Conservation (phyloP, 2,113 vertebrate genomes). For the Phaethornis superciliosus region DNA sequence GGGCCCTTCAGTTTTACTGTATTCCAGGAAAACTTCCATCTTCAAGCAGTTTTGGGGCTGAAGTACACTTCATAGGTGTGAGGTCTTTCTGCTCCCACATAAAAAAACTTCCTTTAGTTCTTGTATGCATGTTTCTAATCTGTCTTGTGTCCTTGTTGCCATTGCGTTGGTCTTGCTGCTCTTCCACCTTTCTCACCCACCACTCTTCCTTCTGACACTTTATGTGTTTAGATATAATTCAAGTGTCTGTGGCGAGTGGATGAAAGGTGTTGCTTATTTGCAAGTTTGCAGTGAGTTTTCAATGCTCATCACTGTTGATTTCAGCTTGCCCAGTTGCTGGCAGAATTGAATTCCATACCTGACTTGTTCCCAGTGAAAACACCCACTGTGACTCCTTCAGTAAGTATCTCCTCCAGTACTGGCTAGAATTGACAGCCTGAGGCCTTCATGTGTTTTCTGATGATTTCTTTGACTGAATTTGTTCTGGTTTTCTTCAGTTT, state of each 20-base stretch:
- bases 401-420: constrained; percentile 65
- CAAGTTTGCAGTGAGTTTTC: not conserved
- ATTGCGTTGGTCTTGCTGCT: not conserved
- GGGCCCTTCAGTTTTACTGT: not conserved
- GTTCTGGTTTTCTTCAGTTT: not conserved
- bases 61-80: not conserved
- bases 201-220: not conserved
- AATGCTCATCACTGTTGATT: constrained; percentile 11
- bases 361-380: constrained; percentile 82
- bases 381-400: constrained; percentile 65
- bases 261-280: not conserved
- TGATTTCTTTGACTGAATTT: not conserved
- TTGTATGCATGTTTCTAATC: not conserved
- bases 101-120: not conserved
- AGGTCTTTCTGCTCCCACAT: not conserved
- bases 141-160: not conserved
- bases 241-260: not conserved
- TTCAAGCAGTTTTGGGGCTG: not conserved
- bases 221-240: not conserved
- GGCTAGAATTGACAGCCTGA: not conserved
- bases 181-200: not conserved
- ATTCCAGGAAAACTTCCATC: not conserved
- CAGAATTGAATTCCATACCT: constrained; percentile 88
- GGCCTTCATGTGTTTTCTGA: not conserved
- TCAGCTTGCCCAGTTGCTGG: constrained; percentile 91